Evolutionary conservation across 1,140 invertebrate species (phyloP), one percentile per base, ranked within the genome.

Genomic region (Orchestia grillus): DNA sequence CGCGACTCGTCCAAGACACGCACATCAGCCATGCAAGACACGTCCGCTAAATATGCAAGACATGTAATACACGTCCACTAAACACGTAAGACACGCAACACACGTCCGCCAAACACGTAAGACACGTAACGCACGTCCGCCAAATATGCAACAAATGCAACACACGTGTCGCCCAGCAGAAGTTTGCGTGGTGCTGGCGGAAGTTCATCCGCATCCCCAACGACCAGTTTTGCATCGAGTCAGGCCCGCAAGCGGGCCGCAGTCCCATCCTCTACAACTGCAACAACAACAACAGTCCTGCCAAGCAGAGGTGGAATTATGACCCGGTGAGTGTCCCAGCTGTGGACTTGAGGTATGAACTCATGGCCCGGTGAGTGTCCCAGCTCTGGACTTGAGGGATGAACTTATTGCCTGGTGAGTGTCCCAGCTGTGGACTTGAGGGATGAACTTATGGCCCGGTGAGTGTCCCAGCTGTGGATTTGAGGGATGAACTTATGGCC

Each of bases 171-270:
- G 41, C 47, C 1, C n/a, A 47, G 42, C 96, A 96, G 96, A 92
- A 95, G 92, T 96, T 96, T 87, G 90, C 96, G 4, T 95, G 96
- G 47, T 96, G 95, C 40, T 96, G 96, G 96, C 88, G 94, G 41
- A 96, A 96, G 45, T 95, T 95, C 23, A 95, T 96, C 23, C 94
- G 96, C 77, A 87, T 96, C 28, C 95, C 96, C 53, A 96, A 95
- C 53, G 96, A 96, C 42, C 96, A 96, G 96, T 96, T 96, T 96
- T 96, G 96, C 94, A 96, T 96, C 92, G 87, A 95, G 87, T 87
- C 96, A 16, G 95, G 95, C 0, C 4, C 44, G 4, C 11, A 42
- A 0, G 36, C 53, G 8, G 96, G 95, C 23, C 42, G 44, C n/a
- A 45, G 96, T 28, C 91, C 92, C 0, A 8, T 42, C 44, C 95